These are phyloP conservation scores for Drosophila nr. perissopoda DNA, from an alignment of 2,888 invertebrate genomes.

Conservation along the genomic window DNA sequence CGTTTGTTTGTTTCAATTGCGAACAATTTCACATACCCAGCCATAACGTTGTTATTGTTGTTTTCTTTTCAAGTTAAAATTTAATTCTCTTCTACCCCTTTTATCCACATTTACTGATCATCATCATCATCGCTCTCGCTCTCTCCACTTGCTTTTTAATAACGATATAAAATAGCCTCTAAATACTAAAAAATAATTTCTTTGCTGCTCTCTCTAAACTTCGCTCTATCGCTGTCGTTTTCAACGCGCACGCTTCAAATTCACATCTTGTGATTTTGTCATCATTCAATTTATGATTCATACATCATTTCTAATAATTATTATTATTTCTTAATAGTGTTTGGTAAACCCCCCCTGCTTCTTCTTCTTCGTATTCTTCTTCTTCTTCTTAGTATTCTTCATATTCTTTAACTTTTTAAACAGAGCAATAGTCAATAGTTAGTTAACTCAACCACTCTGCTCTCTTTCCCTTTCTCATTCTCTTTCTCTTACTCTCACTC, in stretches of 20 bases:
- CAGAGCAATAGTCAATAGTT: conserved; percentile 48
- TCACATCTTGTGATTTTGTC: conserved; percentile 52
- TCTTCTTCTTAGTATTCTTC: neutral
- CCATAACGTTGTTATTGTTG: conserved; percentile 15
- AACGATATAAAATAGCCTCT: conserved; percentile 84
- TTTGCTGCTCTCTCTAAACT: conserved; percentile 38
- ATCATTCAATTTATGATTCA: conserved; percentile 18
- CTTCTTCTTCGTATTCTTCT: neutral
- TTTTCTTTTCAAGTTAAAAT: conserved; percentile 50
- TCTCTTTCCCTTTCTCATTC: conserved; percentile 13
- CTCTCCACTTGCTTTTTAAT: conserved; percentile 54
- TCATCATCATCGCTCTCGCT: neutral
- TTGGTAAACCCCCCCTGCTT: conserved; percentile 36
- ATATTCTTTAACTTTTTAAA: conserved; percentile 23
- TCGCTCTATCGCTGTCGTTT: conserved; percentile 47
- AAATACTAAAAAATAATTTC: conserved; percentile 83
- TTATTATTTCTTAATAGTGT: conserved; percentile 39
- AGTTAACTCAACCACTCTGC: conserved; percentile 60
- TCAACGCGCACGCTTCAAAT: conserved; percentile 69
- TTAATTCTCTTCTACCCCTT: conserved; percentile 45
- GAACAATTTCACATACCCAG: conserved; percentile 29
- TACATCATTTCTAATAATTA: conserved; percentile 36
- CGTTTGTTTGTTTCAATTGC: neutral
- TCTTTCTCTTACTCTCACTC: neutral
- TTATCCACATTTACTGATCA: conserved; percentile 27